These are phyloP conservation scores for Antennarius striatus DNA, from an alignment of 2,113 vertebrate species.

Conservation along the genomic window DNA sequence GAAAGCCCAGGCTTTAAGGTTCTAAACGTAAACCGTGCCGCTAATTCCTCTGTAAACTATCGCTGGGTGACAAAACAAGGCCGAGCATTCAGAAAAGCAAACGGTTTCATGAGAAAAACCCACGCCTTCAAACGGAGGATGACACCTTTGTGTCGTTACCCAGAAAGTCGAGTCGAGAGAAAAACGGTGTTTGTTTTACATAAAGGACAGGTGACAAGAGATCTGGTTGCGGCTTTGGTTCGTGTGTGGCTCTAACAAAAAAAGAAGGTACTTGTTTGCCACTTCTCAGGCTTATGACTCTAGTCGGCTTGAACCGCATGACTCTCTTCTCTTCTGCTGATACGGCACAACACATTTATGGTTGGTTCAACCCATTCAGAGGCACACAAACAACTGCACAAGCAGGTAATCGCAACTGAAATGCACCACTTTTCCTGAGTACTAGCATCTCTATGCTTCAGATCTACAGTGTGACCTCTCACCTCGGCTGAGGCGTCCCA, in stretches of 20 bases:
- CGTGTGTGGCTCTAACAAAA: constrained; percentile 72
- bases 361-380: constrained; percentile 52
- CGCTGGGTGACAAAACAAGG: constrained; percentile 52
- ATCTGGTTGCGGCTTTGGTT: constrained; percentile 74
- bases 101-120: constrained; percentile 71
- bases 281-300: constrained; percentile 42
- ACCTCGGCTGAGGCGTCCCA: constrained; percentile 97
- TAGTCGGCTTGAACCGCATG: constrained; percentile 69
- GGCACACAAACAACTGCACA: constrained; percentile 3
- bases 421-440: neutral
- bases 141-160: constrained; percentile 73
- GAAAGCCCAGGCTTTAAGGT: constrained; percentile 57
- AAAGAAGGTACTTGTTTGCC: constrained; percentile 61
- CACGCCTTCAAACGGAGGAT: constrained; percentile 43
- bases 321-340: constrained; percentile 67
- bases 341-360: constrained; percentile 60
- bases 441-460: too few relatives aligned
- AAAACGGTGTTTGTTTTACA: constrained; percentile 65
- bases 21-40: constrained; percentile 61
- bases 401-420: neutral
- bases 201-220: constrained; percentile 52
- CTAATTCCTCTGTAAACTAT: constrained; percentile 64
- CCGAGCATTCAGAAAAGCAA: constrained; percentile 48
- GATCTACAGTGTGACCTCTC: constrained; percentile 45
- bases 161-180: constrained; percentile 59